Percentiles rank a stretch among this genome's conserved stretches.
These are phyloP conservation scores for Trichogramma evanescens DNA, from an alignment of 2,888 invertebrate species.

Conservation along the genomic window DNA sequence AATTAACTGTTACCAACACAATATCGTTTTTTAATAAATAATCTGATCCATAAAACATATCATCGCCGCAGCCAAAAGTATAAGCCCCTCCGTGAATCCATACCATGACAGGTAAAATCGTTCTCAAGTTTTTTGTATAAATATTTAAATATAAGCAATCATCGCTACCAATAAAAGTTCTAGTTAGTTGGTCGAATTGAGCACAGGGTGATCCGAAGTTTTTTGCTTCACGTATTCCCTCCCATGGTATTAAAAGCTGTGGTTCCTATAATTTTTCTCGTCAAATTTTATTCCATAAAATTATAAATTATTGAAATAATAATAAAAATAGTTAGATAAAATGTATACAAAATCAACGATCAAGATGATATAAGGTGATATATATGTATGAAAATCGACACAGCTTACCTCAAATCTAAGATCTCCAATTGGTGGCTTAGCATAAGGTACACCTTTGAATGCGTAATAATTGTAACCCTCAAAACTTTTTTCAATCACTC, in stretches of 20 bases:
- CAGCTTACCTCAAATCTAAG: constrained; percentile 18
- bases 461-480: constrained; percentile 18
- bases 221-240: constrained; percentile 26
- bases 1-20: constrained; percentile 35
- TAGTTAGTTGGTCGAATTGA: constrained; percentile 21
- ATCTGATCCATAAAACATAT: constrained; percentile 28
- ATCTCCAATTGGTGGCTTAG: constrained; percentile 17
- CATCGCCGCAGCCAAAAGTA: constrained; percentile 25
- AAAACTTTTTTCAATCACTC: constrained; percentile 3
- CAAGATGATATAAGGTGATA: too few species aligned
- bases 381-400: too few species aligned
- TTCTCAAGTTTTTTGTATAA: constrained; percentile 16
- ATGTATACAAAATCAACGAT: too few species aligned
- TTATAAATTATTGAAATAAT: constrained; percentile 1
- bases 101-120: constrained; percentile 28
- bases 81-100: constrained; percentile 36
- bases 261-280: constrained; percentile 34
- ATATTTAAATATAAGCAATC: constrained; percentile 38
- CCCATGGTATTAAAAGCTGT: constrained; percentile 29
- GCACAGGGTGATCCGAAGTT: constrained; percentile 25
- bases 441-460: constrained; percentile 20
- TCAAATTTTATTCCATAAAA: constrained; percentile 33
- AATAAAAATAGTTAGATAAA: too few species aligned
- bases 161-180: constrained; percentile 25
- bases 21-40: constrained; percentile 31